Conservation (phyloP, 2,113 vertebrate species). For the Grus americana region DNA sequence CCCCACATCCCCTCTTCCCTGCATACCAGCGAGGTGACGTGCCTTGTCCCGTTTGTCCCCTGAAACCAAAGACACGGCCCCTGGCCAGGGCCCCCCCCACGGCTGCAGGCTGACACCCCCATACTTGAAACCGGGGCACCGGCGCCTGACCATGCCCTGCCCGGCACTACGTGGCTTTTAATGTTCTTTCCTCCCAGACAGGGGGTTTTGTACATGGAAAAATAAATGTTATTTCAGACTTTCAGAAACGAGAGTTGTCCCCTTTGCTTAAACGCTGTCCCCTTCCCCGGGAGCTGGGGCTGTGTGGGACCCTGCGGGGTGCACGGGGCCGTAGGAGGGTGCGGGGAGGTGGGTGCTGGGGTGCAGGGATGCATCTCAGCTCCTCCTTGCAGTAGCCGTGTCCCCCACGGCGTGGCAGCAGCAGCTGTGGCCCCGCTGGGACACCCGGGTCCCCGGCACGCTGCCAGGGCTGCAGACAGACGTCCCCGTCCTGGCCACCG, state of each 20-base stretch:
- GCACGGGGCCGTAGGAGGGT: not conserved
- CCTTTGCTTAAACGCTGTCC: not conserved
- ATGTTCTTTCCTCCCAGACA: not conserved
- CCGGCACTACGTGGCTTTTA: not conserved
- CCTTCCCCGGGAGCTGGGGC: too few relatives aligned
- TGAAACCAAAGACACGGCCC: not conserved
- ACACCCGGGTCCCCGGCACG: rapidly evolving
- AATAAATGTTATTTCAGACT: not conserved
- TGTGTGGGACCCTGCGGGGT: not conserved
- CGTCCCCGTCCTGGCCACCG: not conserved
- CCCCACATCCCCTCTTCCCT: not conserved
- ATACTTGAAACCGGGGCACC: not conserved
- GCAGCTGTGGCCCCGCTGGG: not conserved
- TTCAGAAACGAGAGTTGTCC: not conserved
- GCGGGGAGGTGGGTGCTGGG: not conserved
- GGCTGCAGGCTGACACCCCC: not conserved
- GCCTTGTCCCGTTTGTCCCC: not conserved
- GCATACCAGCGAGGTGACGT: not conserved
- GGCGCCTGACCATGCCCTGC: not conserved
- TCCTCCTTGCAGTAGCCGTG: not conserved
- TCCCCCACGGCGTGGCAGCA: not conserved
- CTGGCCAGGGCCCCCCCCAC: not conserved
- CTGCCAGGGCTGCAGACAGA: not conserved
- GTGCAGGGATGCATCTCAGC: too few relatives aligned
- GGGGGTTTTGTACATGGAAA: not conserved